phyloP scores from a whole-genome alignment of 2,797 vertebrate species.

The Melanotaenia trifasciata region DNA sequence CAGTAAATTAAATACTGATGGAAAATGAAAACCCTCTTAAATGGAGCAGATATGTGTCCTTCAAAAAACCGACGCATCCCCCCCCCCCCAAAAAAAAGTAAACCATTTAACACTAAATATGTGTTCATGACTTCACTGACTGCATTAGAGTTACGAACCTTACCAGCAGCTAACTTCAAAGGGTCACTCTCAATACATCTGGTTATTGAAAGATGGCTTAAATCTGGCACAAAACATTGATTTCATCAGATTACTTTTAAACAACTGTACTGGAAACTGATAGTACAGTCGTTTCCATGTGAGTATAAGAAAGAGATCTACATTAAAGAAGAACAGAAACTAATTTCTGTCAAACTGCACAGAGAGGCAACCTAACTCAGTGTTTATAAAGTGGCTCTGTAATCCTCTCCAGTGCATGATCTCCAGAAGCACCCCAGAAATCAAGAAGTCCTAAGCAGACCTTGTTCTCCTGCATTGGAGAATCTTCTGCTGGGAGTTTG shows the following conservation, averaged over 20 bases:
- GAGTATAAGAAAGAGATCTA: not conserved
- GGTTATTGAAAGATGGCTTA: not conserved
- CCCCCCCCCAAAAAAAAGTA: conserved; percentile 14
- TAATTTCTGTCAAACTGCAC: not conserved
- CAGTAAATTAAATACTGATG: not conserved
- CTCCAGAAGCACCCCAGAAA: conserved; percentile 1
- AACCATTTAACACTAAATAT: conserved; percentile 14
- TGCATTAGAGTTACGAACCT: conserved; percentile 26
- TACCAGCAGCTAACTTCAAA: conserved; percentile 5
- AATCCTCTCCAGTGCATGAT: not conserved
- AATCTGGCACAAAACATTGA: not conserved
- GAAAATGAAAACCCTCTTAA: not conserved
- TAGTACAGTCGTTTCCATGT: not conserved
- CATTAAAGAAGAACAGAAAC: conserved; percentile 3
- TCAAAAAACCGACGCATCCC: not conserved
- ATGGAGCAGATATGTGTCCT: not conserved
- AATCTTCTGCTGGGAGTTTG: conserved; percentile 1
- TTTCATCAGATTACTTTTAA: not conserved
- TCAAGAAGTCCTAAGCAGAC: not conserved
- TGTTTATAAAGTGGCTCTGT: not conserved
- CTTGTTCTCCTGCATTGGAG: not conserved
- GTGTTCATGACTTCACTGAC: conserved; percentile 4
- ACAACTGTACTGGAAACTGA: not conserved
- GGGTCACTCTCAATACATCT: not conserved
- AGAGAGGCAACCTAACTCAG: not conserved